Evolutionary conservation across 2,797 vertebrate genomes (phyloP), one percentile per base, ranked within the genome.

Genomic region (Cirrhinus molitorella): DNA sequence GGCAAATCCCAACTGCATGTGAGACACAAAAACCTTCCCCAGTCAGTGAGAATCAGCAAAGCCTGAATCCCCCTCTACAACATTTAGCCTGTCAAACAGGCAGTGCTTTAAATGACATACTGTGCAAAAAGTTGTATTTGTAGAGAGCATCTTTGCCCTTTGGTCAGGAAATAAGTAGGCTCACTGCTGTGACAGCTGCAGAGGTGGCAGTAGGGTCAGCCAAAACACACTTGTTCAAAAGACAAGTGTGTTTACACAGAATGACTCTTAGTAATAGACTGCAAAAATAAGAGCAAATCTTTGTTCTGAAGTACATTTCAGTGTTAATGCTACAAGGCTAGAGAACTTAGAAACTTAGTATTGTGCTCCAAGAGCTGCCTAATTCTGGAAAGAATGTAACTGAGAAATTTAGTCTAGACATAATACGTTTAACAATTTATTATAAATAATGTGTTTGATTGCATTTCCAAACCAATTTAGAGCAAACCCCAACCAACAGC

Each of bases 161-260:
- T 83, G 65, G 73, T 34, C 28, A 25, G 40, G 47, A 67, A 75
- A 76, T 51, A 70, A 78, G 65, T 61, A 63, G 40, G 16, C n/a
- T 59, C 43, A 28, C 53, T 61, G 82, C 74, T 78, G 51, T 71
- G 65, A 83, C 82, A 83, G 82, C 82, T 83, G 82, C 53, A 78
- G 66, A 70, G 82, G 65, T 25, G 65, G 31, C 74, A 61, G 40
- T 21, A 11, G 16, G 65, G 82, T 83, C 65, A 78, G 74, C 74
- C 72, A 83, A 83, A 83, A 76, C 61, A 76, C 25, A 34, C 74
- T 71, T 63, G 74, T 78, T 59, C 19, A 66, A 78, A 59, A 68
- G 66, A 78, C 25, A 78, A 78, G 74, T 43, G 61, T 57, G 53
- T 78, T 83, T 77, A 25, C 63, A 70, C 49, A 49, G 13, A 70